These are phyloP conservation scores for Phaedon cochleariae DNA, from an alignment of 2,888 invertebrate genomes.

Conservation along the genomic window DNA sequence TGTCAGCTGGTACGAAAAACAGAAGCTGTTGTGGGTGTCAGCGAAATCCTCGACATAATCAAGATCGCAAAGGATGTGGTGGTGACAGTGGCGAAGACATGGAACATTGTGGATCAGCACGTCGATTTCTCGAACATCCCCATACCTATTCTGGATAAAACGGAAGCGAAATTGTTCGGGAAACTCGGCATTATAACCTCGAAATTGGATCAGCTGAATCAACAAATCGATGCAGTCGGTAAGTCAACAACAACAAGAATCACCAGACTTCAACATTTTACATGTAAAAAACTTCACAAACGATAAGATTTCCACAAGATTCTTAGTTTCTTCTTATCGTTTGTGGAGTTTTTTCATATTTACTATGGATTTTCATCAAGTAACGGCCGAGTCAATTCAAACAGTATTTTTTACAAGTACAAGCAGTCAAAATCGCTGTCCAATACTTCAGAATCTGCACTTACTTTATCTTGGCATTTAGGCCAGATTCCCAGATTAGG, in stretches of 20 bases:
- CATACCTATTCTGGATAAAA: conserved; percentile 69
- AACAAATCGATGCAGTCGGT: conserved; percentile 52
- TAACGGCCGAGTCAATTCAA: too few species aligned
- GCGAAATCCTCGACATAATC: conserved; percentile 69
- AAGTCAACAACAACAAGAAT: conserved; percentile 24
- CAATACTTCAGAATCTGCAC: too few species aligned
- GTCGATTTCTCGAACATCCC: conserved; percentile 64
- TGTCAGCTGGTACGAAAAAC: conserved; percentile 22
- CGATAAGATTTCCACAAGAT: too few species aligned
- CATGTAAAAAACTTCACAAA: too few species aligned
- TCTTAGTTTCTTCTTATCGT: too few species aligned
- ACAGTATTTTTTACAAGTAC: too few species aligned
- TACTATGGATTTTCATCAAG: too few species aligned
- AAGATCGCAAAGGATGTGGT: conserved; percentile 69
- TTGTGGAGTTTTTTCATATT: too few species aligned
- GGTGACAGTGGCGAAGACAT: conserved; percentile 68
- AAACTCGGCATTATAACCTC: conserved; percentile 60
- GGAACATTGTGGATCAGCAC: conserved; percentile 71
- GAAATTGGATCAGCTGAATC: conserved; percentile 60
- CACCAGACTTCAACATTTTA: too few species aligned
- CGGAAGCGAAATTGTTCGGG: conserved; percentile 70
- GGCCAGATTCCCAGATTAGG: too few species aligned
- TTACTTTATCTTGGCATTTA: too few species aligned
- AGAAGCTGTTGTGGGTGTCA: conserved; percentile 44
- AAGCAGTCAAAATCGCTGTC: too few species aligned